Conservation (phyloP, 2,888 invertebrate species). For the Reticulitermes lucifugus region DNA sequence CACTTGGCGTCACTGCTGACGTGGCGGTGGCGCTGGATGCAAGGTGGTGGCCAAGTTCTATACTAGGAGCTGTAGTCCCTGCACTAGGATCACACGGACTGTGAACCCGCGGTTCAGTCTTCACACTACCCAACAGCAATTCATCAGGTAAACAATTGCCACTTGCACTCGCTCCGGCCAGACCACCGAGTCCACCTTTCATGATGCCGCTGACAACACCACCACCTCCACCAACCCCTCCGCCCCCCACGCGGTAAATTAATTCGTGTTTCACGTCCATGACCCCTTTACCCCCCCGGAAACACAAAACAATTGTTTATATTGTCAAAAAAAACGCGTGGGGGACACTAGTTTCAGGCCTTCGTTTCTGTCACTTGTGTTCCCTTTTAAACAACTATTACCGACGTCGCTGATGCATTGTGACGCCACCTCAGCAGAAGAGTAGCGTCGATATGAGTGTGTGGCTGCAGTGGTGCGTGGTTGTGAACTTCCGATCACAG, state of each 20-base stretch:
- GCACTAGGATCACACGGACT: conserved; percentile 57
- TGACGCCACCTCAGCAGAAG: background rate
- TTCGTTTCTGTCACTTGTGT: background rate
- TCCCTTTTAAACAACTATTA: background rate
- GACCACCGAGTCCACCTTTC: conserved; percentile 63
- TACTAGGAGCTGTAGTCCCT: conserved; percentile 42
- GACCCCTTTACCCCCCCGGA: conserved; percentile 35
- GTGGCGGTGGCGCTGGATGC: conserved; percentile 53
- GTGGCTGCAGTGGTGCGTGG: background rate
- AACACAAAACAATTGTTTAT: conserved; percentile 9
- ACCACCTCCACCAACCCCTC: conserved; percentile 59
- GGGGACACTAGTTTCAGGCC: background rate
- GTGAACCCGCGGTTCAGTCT: conserved; percentile 64
- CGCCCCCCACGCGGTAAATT: conserved; percentile 68
- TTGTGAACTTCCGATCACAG: background rate
- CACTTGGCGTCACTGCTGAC: conserved; percentile 56
- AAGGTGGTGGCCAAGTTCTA: conserved; percentile 2
- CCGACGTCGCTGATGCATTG: background rate
- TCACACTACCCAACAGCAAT: conserved; percentile 58
- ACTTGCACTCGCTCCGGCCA: conserved; percentile 60
- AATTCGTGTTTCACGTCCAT: conserved; percentile 77
- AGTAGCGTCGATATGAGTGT: background rate
- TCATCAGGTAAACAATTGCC: background rate
- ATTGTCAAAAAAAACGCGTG: background rate
- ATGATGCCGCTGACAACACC: conserved; percentile 55